A percentile compares a stretch with the other conserved stretches of the same genome.
phyloP scores from a whole-genome alignment of 2,113 vertebrate species.

The Calypte anna region DNA sequence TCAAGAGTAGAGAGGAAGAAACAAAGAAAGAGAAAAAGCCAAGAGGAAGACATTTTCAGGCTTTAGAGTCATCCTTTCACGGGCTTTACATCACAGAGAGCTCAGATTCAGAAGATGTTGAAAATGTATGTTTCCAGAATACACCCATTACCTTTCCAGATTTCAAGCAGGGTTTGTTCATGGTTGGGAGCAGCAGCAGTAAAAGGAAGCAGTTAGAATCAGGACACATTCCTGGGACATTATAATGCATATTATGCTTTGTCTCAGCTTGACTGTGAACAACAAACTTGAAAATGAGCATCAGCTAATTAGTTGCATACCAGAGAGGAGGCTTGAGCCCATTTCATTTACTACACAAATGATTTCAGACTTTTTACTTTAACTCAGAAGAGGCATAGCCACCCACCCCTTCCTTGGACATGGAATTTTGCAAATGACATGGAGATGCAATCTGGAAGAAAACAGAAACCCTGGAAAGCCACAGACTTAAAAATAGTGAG shows the following conservation, averaged over 20 bases:
- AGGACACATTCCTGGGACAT: constrained; percentile 52
- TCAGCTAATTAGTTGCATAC: constrained; percentile 62
- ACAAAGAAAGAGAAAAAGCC: neutral
- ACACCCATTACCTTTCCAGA: constrained; percentile 21
- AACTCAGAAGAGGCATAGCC: constrained; percentile 4
- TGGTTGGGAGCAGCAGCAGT: neutral
- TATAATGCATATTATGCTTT: constrained; percentile 49
- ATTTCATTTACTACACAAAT: constrained; percentile 54
- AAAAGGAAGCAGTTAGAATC: constrained; percentile 43
- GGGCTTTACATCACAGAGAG: constrained; percentile 10
- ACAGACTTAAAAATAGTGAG: constrained; percentile 26
- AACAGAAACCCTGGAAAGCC: constrained; percentile 56
- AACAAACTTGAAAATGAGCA: constrained; percentile 49
- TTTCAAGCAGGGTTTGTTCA: constrained; percentile 39
- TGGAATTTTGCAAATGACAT: constrained; percentile 28
- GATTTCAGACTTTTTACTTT: constrained; percentile 35
- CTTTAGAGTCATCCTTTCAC: neutral
- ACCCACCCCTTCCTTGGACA: neutral
- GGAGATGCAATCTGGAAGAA: constrained; percentile 17
- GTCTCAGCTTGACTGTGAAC: constrained; percentile 63
- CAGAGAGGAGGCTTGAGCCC: constrained; percentile 25
- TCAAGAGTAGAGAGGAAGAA: neutral
- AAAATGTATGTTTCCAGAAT: constrained; percentile 29
- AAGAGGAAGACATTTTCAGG: neutral
- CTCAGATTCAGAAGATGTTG: constrained; percentile 8